phyloP scores from a whole-genome alignment of 2,888 invertebrate genomes.

The Diaphora mendica region DNA sequence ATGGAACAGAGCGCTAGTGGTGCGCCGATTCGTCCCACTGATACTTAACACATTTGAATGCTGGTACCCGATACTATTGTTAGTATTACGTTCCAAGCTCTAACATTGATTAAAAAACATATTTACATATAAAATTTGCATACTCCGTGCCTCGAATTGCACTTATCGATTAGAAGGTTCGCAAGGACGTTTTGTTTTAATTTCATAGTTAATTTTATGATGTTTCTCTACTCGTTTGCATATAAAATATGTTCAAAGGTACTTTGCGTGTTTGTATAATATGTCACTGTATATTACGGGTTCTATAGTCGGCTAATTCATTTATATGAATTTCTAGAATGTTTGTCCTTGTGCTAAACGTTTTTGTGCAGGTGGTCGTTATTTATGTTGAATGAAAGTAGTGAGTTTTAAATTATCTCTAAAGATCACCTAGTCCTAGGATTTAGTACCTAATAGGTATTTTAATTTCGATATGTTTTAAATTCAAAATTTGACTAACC shows the following conservation, averaged over 20 bases:
- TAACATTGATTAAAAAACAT: constrained; percentile 82
- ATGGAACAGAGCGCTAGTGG: constrained; percentile 55
- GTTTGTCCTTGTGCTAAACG: constrained; percentile 24
- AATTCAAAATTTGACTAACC: background rate
- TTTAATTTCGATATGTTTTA: background rate
- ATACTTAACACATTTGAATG: constrained; percentile 79
- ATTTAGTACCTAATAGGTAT: background rate
- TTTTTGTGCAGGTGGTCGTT: constrained; percentile 6
- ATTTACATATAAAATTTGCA: constrained; percentile 82
- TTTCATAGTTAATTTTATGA: constrained; percentile 55
- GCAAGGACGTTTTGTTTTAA: constrained; percentile 59
- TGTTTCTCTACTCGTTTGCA: constrained; percentile 51
- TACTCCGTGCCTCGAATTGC: constrained; percentile 80
- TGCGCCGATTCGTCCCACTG: constrained; percentile 70
- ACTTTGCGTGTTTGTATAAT: constrained; percentile 52
- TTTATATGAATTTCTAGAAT: constrained; percentile 39
- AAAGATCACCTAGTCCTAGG: background rate
- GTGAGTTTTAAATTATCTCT: background rate
- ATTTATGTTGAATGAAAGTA: background rate
- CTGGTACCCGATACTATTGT: constrained; percentile 78
- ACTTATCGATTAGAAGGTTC: constrained; percentile 75
- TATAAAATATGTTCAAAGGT: constrained; percentile 50
- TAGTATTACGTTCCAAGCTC: constrained; percentile 63
- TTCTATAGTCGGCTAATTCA: constrained; percentile 28
- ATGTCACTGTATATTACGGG: constrained; percentile 31